Evolutionary conservation across 2,797 vertebrate species (phyloP).

Genomic region (Australoheros facetus): DNA sequence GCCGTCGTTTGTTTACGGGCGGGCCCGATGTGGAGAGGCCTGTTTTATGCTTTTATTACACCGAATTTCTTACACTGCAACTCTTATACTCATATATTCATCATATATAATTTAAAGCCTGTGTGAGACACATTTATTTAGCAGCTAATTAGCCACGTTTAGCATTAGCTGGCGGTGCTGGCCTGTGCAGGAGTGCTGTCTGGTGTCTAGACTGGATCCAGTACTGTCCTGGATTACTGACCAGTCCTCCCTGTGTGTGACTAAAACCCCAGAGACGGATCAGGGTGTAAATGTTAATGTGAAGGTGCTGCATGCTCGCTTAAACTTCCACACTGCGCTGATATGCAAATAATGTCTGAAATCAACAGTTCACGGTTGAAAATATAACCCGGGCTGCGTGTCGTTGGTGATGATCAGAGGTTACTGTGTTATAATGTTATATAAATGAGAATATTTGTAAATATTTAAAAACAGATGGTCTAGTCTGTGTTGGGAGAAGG

Average conservation of each 20-base stretch:
- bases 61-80: fast-evolving
- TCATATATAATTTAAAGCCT: neutral
- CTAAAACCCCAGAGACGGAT: neutral
- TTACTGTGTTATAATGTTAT: neutral
- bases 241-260: neutral
- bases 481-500: neutral
- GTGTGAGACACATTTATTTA: neutral
- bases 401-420: neutral
- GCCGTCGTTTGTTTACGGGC: constrained; percentile 30
- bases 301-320: neutral
- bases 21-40: neutral
- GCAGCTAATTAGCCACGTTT: neutral
- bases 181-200: neutral
- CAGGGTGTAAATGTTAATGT: neutral
- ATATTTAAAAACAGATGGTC: neutral
- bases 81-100: fast-evolving
- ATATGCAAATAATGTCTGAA: neutral
- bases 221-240: neutral
- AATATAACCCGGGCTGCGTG: neutral
- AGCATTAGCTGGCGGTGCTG: constrained; percentile 1
- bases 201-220: neutral
- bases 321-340: neutral
- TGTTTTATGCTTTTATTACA: too few relatives aligned
- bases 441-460: neutral
- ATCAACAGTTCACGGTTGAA: neutral